Base-by-base conservation (phyloP, 2,113 vertebrate genomes). In the Nothobranchius furzeri region DNA sequence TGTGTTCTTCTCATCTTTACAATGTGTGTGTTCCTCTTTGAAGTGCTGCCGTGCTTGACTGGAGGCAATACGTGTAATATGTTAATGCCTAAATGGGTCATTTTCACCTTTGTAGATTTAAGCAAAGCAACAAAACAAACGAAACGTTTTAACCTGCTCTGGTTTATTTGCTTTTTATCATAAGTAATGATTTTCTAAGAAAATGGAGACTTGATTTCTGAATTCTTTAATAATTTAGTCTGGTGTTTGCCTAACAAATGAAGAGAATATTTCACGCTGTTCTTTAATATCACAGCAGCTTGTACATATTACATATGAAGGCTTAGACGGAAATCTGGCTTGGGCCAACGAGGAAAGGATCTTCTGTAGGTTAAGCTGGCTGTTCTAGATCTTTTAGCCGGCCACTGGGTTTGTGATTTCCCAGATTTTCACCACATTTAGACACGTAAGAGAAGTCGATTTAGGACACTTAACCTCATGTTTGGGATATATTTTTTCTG, bases 291-390 rank as follows among this genome's bases (percentile, higher is more conserved):
- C 71, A 78, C 55, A 78, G 75, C 75, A 74, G 79, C 25, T 54
- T 79, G 73, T 63, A 69, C 81, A 70, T 25, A 67, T 68, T 83
- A 66, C 61, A 83, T 74, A 55, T 81, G 69, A 66, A 72, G 53
- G 72, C 68, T 76, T 45, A 42, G 56, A 71, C 70, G 74, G 68
- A 76, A 85, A 81, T 60, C 79, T 66, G 77, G 71, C 77, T 79
- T 64, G 82, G 82, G 72, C 64, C 83, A 45, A 74, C 46, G 14
- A 62, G 62, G 51, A 80, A 78, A 65, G 68, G 81, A 79, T 81
- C 57, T 60, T 82, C 68, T 72, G 68, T 64, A 76, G 69, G 78
- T 81, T 83, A 63, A 79, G 54, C 67, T 61, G 54, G 67, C 75
- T 84, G 69, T 68, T 82, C 55, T 40, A 64, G 54, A 76, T 73